Conservation (phyloP, 2,797 vertebrate species). For the Lagodon rhomboides region DNA sequence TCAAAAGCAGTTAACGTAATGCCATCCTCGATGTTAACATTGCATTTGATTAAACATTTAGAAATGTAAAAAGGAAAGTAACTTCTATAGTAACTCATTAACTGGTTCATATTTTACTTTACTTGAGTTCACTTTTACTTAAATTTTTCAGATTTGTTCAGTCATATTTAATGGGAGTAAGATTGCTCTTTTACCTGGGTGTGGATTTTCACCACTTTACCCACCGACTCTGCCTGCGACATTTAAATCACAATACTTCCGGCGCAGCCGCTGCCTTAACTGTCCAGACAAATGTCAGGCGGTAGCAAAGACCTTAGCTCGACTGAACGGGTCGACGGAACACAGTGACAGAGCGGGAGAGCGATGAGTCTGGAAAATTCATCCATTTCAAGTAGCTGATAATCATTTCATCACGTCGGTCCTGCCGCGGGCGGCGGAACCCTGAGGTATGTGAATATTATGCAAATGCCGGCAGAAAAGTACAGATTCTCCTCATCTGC, state of each 20-base stretch:
- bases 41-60: too few relatives aligned
- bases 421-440: constrained; percentile 10
- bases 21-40: too few relatives aligned
- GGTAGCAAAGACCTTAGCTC: not conserved
- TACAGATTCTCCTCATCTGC: constrained; percentile 53
- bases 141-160: too few relatives aligned
- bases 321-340: constrained; percentile 9
- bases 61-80: too few relatives aligned
- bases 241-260: constrained; percentile 4
- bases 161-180: too few relatives aligned
- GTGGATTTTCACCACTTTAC: too few relatives aligned
- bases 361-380: constrained; percentile 19
- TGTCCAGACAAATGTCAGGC: constrained; percentile 8
- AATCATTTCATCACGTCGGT: constrained; percentile 51
- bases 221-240: not conserved
- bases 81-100: too few relatives aligned
- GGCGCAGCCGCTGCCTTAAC: not conserved
- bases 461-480: constrained; percentile 64
- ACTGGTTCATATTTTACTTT: too few relatives aligned
- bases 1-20: too few relatives aligned
- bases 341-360: not conserved
- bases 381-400: constrained; percentile 43
- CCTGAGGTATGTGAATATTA: constrained; percentile 45
- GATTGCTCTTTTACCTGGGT: too few relatives aligned
- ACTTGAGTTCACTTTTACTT: too few relatives aligned